Evolutionary conservation across 2,113 vertebrate species (phyloP).

Genomic region (Sprattus sprattus): DNA sequence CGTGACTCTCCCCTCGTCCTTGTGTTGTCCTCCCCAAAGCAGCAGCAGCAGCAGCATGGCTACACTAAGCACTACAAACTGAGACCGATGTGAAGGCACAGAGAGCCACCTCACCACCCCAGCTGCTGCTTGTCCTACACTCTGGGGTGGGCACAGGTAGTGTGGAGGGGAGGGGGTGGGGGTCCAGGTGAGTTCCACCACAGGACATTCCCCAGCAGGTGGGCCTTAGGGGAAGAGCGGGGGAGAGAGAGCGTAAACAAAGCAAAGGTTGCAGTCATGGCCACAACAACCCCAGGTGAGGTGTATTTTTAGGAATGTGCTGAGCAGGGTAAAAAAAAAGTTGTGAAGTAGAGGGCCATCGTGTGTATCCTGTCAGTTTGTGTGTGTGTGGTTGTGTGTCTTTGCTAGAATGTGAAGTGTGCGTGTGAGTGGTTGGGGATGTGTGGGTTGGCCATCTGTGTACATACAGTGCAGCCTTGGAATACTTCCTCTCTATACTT

Average conservation of each 20-base stretch:
- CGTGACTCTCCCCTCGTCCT: neutral
- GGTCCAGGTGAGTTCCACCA: neutral
- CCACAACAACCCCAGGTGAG: neutral
- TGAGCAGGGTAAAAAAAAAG: neutral
- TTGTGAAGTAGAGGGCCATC: neutral
- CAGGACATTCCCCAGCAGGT: too few relatives aligned
- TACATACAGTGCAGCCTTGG: neutral
- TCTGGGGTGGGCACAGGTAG: neutral
- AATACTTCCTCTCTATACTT: neutral
- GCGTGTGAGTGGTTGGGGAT: neutral
- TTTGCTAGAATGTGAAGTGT: constrained; percentile 25
- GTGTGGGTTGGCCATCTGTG: neutral
- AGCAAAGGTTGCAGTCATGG: too few relatives aligned
- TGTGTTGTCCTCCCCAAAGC: neutral
- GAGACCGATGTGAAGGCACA: neutral
- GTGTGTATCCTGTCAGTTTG: constrained; percentile 13
- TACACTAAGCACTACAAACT: neutral
- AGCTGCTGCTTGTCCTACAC: neutral
- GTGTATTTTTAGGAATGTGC: neutral
- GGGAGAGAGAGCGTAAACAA: too few relatives aligned
- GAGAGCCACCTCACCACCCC: neutral
- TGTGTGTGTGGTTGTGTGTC: constrained; percentile 23
- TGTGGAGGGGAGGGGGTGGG: neutral
- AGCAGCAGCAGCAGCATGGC: neutral
- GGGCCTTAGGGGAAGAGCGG: neutral